Evolutionary conservation across 2,113 vertebrate genomes (phyloP), one percentile per base, ranked within the genome.

Genomic region (Symphodus melops): DNA sequence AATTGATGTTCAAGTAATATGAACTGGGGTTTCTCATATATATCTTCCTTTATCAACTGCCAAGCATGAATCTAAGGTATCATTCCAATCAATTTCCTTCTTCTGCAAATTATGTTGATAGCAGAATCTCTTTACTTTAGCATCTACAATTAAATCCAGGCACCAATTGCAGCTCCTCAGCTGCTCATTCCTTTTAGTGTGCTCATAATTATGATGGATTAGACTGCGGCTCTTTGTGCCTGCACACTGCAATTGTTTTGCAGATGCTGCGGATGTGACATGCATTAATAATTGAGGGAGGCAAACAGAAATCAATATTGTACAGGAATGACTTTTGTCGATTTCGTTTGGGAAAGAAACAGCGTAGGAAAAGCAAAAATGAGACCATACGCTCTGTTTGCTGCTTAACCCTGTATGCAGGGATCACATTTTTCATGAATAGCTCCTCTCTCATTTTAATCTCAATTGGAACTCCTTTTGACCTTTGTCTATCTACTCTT

Each of bases 181-280:
- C 67, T 63, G 53, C 51, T 91, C 91, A 77, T 70, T 67, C 61
- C 59, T 84, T 56, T 19, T 64, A 92, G 94, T 89, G 84, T 92
- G 85, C 91, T 94, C 92, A 93, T 96, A 95, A 96, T 95, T 94
- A 94, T 95, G 95, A 96, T 95, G 94, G 95, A 96, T 97, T 95
- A 95, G 93, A 93, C 94, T 94, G 94, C 93, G 81, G 93, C 93
- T 92, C 93, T 91, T 94, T 92, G 88, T 93, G 88, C 88, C 92
- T 68, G 88, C 19, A 60, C 88, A 85, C 89, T 90, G 93, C 94
- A 92, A 95, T 95, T 95, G 93, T 95, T 95, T 95, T 93, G 86
- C 95, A 96, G 95, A 96, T 95, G 94, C 94, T 93, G 91, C 72
- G 82, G 80, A 92, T 95, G 94, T 94, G 93, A 94, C 93, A 89